Base-by-base conservation (phyloP, 1,140 invertebrate species). In the Triops longicaudatus region DNA sequence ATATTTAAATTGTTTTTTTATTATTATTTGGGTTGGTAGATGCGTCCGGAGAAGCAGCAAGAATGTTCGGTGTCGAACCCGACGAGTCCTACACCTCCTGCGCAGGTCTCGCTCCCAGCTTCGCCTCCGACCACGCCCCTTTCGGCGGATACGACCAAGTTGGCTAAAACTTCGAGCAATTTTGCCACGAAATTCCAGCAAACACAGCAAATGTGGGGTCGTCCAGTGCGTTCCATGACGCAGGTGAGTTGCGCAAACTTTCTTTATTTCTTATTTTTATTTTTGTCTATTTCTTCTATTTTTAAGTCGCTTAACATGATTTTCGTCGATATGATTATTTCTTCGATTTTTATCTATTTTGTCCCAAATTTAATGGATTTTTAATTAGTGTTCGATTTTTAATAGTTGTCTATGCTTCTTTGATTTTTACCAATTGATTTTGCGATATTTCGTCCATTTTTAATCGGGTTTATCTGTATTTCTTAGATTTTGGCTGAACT, bases 171-270 rank as follows among this genome's bases (percentile, higher is more conserved):
- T 9, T 89, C 86, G 71, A 88, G 87, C 14, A 92, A 92, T 82
- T 90, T 92, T 81, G 91, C 87, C 79, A 92, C 90, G 0, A 92
- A 91, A 83, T 91, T 92, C 82, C 90, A 91, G 78, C 89, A 90
- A 79, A 85, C 91, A 78, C 91, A 90, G 80, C 87, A 89, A 63
- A 90, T 90, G 84, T 92, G 91, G 81, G 89, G 88, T 37, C 90
- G 88, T 12, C 72, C 79, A 11, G 75, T 27, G 28, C 79, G 78
- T 74, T 75, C 83, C n/a, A 81, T 81, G 27, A 80, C 83, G 72
- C 84, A 85, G 83, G 85, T 86, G 81, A 50, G 31, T 74, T 78
- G 72, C 42, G 50, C 22, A 26, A 78, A 28, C 74, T 77, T 73
- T n/a, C n/a, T n/a, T n/a, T n/a, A n/a, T n/a, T n/a, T n/a, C n/a